A percentile compares a stretch with the other conserved stretches of the same genome.
phyloP scores from a whole-genome alignment of 2,113 vertebrate genomes.

The Prunella fulvescens region DNA sequence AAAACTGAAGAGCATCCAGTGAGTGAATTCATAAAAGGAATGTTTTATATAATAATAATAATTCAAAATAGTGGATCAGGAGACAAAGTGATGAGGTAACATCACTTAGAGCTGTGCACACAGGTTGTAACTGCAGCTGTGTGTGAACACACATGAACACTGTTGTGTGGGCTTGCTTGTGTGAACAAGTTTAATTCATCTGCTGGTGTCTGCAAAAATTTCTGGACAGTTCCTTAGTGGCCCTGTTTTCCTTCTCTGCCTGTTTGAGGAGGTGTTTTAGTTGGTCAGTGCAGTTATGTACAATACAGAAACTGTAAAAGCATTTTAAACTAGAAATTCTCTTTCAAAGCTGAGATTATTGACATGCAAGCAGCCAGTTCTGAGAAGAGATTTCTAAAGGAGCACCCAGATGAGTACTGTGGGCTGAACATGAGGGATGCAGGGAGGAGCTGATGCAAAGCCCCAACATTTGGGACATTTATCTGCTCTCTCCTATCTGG shows the following conservation, averaged over 20 bases:
- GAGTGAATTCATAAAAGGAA: not conserved
- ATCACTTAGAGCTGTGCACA: not conserved
- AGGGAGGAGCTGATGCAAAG: not conserved
- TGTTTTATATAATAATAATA: no score
- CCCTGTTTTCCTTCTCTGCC: not conserved
- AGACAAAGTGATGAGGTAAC: not conserved
- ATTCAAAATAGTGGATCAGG: not conserved
- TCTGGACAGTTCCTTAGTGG: not conserved
- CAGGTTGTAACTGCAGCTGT: not conserved
- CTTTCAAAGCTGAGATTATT: not conserved
- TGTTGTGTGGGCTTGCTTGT: not conserved
- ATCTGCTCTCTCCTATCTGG: rapidly evolving
- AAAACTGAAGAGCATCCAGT: not conserved
- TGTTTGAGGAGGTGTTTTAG: not conserved
- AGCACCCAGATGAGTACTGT: not conserved
- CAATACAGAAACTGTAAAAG: not conserved
- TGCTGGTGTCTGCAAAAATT: not conserved
- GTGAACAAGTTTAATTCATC: not conserved
- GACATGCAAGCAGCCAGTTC: not conserved
- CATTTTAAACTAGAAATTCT: not conserved
- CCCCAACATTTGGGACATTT: not conserved
- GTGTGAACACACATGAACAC: rapidly evolving
- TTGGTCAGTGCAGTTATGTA: not conserved
- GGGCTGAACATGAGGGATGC: not conserved
- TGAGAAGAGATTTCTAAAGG: not conserved